Base-by-base conservation (phyloP, 2,888 invertebrate genomes). In the Drosophila fulvimacula region DNA sequence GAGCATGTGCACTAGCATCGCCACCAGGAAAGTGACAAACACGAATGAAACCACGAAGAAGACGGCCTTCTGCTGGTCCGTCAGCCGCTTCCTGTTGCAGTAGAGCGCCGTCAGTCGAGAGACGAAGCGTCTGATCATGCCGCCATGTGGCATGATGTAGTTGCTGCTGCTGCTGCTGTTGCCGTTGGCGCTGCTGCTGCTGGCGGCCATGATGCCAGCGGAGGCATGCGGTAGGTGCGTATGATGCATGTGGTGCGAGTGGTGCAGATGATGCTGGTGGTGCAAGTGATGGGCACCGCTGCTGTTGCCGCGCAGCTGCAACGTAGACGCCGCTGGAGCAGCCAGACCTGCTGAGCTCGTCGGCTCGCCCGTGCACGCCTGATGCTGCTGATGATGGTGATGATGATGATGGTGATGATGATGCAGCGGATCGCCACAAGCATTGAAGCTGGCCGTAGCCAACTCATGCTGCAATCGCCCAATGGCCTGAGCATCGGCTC, bases 51-150 rank as follows among this genome's bases (percentile, higher is more conserved):
- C 82, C 86, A 92, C 91, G 73, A 91, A 88, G 68, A 91, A 87
- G 44, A 91, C 90, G 38, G 92, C 92, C 78, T 92, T 92, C 69
- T 92, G 91, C 67, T 92, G 92, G 77, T 92, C 92, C 49, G 91
- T 91, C 59, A 91, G 89, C 42, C 91, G 90, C 75, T 91, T 92
- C 3, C 92, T 90, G 76, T 91, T 92, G 71, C 86, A 88, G 68
- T 92, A 92, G 42, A 92, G 78, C 56, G 91, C 75, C 42, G 89
- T 88, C 19, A 92, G 73, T 75, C 90, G 90, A 76, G 84, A 76
- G 32, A 94, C 88, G 87, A 93, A 82, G 91, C 94, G 81, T 89
- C 93, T 56, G 85, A 93, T 61, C 91, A 93, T 77, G 91, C 60
- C 53, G 90, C 92, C 85, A 32, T 86, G 83, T 30, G 72, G 70